phyloP scores from a whole-genome alignment of 2,888 invertebrate species.

The Dexiosoma caninum region DNA sequence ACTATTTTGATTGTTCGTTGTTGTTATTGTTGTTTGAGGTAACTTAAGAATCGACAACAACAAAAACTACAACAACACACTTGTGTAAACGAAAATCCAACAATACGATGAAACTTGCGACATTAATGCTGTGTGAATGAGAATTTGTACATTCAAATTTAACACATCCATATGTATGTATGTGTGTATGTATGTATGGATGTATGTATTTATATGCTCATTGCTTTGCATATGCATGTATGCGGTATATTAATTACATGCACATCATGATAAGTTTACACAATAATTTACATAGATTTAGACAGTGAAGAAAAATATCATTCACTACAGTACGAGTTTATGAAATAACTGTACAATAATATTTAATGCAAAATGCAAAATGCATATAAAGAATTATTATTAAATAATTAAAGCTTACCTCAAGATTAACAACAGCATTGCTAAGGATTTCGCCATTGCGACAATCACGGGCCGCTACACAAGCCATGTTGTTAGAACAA shows the following conservation, averaged over 20 bases:
- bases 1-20: constrained; percentile 16
- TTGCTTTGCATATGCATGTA: background rate
- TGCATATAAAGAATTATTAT: constrained; percentile 7
- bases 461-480: constrained; percentile 75
- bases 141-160: constrained; percentile 33
- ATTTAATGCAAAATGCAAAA: background rate
- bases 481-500: constrained; percentile 73
- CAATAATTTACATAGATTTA: constrained; percentile 27
- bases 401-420: constrained; percentile 71
- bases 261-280: constrained; percentile 41
- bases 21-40: constrained; percentile 31
- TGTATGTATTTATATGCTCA: background rate
- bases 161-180: background rate
- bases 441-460: constrained; percentile 74
- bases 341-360: background rate
- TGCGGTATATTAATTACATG: constrained; percentile 32
- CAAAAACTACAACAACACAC: too few relatives aligned
- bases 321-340: background rate
- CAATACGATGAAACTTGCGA: constrained; percentile 25
- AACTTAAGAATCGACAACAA: constrained; percentile 53
- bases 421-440: constrained; percentile 71
- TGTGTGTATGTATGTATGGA: background rate
- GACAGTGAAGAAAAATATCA: too few relatives aligned
- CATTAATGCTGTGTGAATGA: constrained; percentile 31
- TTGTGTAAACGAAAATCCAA: constrained; percentile 31